These are phyloP conservation scores for Stomorhina lunata DNA, from an alignment of 2,888 invertebrate species.

Conservation along the genomic window DNA sequence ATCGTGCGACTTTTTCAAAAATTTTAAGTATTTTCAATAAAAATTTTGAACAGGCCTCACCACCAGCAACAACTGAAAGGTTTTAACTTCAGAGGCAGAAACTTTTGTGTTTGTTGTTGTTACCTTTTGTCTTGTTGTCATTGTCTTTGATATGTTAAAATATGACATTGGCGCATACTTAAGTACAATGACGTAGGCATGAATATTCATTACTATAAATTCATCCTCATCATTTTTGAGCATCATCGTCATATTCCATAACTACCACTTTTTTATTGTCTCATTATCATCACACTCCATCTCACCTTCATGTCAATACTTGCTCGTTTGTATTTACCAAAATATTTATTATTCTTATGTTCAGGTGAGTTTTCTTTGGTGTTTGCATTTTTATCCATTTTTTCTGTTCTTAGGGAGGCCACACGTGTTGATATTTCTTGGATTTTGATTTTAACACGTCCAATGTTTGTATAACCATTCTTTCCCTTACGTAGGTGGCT, in stretches of 20 bases:
- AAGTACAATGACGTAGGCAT: conserved; percentile 69
- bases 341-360: too few relatives aligned
- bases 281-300: conserved; percentile 40
- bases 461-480: neutral
- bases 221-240: neutral
- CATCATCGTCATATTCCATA: conserved; percentile 7
- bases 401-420: conserved; percentile 67
- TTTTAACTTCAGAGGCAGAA: conserved; percentile 10
- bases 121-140: conserved; percentile 37
- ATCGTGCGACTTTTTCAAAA: conserved; percentile 75
- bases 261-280: conserved; percentile 32
- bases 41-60: neutral
- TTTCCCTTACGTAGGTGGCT: conserved; percentile 56
- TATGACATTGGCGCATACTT: conserved; percentile 74
- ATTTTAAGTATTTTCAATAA: neutral
- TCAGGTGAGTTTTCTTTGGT: neutral
- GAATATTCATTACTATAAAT: conserved; percentile 58
- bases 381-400: conserved; percentile 17
- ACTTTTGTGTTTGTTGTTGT: neutral
- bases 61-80: too few relatives aligned
- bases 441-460: conserved; percentile 61
- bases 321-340: neutral
- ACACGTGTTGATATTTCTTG: conserved; percentile 71
- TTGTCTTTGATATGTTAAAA: conserved; percentile 41
- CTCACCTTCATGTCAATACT: conserved; percentile 48